Conservation (phyloP, 2,888 invertebrate genomes). For the Penaeus monodon region DNA sequence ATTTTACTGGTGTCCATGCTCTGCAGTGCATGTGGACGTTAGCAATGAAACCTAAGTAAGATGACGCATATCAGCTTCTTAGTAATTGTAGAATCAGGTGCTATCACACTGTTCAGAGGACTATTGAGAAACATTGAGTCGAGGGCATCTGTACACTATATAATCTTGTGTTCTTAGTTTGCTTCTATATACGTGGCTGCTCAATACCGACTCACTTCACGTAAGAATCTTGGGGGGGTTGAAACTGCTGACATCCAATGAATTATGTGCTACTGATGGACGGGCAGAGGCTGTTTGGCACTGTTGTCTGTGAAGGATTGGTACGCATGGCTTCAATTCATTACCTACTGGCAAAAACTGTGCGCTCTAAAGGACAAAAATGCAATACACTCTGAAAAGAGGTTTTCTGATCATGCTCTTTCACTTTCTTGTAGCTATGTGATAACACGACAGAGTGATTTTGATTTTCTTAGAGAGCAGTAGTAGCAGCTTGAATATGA, state of each 20-base stretch:
- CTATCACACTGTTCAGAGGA: conserved; percentile 1
- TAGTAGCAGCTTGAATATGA: no score
- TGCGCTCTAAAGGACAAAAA: neutral
- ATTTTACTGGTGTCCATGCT: neutral
- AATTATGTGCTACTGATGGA: no score
- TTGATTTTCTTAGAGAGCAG: no score
- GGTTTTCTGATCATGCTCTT: neutral
- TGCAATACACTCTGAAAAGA: neutral
- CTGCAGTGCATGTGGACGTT: no score
- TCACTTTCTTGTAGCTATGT: neutral
- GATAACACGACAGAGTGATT: no score
- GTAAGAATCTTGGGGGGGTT: no score
- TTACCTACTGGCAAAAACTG: no score
- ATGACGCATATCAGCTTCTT: conserved; percentile 20
- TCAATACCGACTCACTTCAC: no score
- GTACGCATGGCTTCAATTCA: no score
- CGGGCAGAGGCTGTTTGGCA: no score
- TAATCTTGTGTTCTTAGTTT: conserved; percentile 23
- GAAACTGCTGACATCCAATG: no score
- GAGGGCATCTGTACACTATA: neutral
- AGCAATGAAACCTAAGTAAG: conserved; percentile 5
- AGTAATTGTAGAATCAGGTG: conserved; percentile 1
- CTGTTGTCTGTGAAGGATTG: no score
- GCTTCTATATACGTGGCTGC: neutral
- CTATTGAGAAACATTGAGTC: neutral